Base-by-base conservation (phyloP, 1,140 invertebrate genomes). In the Leguminivora glycinivorella region DNA sequence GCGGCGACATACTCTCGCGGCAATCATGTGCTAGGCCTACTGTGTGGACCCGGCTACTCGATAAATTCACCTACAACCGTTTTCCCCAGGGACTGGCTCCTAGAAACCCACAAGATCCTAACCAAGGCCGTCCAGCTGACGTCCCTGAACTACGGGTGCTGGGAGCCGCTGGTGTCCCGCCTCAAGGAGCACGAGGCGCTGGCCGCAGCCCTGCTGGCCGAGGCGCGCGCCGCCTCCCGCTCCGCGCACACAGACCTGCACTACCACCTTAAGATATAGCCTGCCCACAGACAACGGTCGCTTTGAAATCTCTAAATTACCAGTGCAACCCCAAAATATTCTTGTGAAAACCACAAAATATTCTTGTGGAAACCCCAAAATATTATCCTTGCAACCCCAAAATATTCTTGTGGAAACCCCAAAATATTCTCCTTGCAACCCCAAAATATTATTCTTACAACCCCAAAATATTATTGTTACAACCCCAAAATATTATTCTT, bases 41-140 rank as follows among this genome's bases (percentile, higher is more conserved):
- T n/a, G n/a, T n/a, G n/a, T n/a, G n/a, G n/a, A n/a, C n/a, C n/a
- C n/a, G n/a, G n/a, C n/a, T n/a, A n/a, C n/a, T n/a, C n/a, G n/a
- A n/a, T n/a, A n/a, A n/a, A n/a, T n/a, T n/a, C n/a, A n/a, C n/a
- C n/a, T n/a, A n/a, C n/a, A n/a, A n/a, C n/a, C 31, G 31, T 34
- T 34, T 34, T 34, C 9, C 71, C 10, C 77, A 90, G 88, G 70
- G 85, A 88, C 38, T 89, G 88, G 88, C 88, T 87, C 26, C 71
- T 89, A 5, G 88, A 90, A 77, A 78, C 85, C 2, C 83, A 89
- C 71, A 89, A 89, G 71, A 83, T 90, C 68, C 79, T 87, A 25
- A 89, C 84, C 60, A 90, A 90, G 68, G 83, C 87, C 2, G 76
- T 87, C 2, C 87, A 88, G 47, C 69, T 90, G 67, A 82, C 84